Percentiles rank a stretch among this genome's conserved stretches.
These are phyloP conservation scores for human (Homo sapiens) DNA, from an alignment of 2,113 vertebrate species.

Conservation along the genomic window DNA sequence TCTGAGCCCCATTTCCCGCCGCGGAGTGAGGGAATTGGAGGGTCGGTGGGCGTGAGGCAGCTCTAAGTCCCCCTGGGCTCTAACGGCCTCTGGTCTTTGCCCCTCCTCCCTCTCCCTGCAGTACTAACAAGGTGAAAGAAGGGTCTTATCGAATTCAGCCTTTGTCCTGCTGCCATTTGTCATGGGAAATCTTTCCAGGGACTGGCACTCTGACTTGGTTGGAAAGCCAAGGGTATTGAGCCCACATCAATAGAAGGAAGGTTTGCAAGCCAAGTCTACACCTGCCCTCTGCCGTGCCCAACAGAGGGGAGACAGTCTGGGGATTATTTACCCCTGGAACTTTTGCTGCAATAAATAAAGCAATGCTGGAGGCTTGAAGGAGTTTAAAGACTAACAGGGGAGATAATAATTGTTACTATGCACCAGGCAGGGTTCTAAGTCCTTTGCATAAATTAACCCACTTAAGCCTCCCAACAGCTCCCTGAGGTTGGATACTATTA, in stretches of 20 bases:
- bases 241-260: background rate
- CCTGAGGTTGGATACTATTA: background rate
- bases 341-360: background rate
- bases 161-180: background rate
- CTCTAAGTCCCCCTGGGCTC: too few relatives aligned
- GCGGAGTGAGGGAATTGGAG: background rate
- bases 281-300: background rate
- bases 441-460: background rate
- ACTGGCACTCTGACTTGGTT: background rate
- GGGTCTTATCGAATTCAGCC: background rate
- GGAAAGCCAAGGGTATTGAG: background rate
- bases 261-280: too few relatives aligned
- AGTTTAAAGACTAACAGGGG: background rate
- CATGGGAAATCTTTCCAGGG: background rate
- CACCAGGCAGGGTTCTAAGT: background rate
- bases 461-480: background rate
- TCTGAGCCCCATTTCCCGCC: background rate
- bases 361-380: accelerated
- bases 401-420: accelerated
- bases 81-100: background rate
- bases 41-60: accelerated
- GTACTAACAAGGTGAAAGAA: background rate
- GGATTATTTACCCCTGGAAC: background rate
- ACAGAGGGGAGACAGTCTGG: background rate
- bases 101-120: background rate